These are phyloP conservation scores for Phalera bucephala DNA, from an alignment of 2,888 invertebrate genomes.

Conservation along the genomic window DNA sequence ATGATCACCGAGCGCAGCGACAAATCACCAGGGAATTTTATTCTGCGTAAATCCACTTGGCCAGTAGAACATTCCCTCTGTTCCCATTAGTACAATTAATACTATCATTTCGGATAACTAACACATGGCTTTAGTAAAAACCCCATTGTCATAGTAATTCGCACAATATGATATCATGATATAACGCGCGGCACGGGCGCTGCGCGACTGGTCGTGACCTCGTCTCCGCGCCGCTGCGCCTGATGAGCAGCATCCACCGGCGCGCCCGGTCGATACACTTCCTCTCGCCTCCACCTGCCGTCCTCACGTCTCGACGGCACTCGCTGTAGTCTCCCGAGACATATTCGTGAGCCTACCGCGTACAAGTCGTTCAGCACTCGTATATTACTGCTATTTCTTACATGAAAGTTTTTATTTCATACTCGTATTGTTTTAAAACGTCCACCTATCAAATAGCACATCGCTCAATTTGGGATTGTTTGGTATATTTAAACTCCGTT, in stretches of 20 bases:
- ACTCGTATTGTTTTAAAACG: too few species aligned
- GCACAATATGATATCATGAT: constrained; percentile 7
- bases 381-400: neutral
- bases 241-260: constrained; percentile 14
- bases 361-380: neutral
- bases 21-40: too few species aligned
- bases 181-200: constrained; percentile 12
- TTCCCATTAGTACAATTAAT: too few species aligned
- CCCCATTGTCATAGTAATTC: constrained; percentile 9
- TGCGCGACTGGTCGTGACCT: constrained; percentile 17
- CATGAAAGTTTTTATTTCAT: too few species aligned
- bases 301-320: too few species aligned
- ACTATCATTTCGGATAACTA: too few species aligned
- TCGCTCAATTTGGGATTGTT: too few species aligned
- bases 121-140: neutral
- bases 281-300: neutral
- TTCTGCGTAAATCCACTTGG: too few species aligned
- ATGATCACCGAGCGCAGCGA: too few species aligned
- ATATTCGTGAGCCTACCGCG: neutral
- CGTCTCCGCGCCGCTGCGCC: constrained; percentile 10
- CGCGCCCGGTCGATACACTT: neutral
- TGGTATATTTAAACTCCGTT: too few species aligned
- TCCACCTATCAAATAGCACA: too few species aligned
- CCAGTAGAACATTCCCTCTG: too few species aligned
- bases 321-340: neutral